Percentiles rank a stretch among this genome's conserved stretches.
Conservation (phyloP, 1,140 invertebrate genomes). For the Andricus grossulariae region DNA sequence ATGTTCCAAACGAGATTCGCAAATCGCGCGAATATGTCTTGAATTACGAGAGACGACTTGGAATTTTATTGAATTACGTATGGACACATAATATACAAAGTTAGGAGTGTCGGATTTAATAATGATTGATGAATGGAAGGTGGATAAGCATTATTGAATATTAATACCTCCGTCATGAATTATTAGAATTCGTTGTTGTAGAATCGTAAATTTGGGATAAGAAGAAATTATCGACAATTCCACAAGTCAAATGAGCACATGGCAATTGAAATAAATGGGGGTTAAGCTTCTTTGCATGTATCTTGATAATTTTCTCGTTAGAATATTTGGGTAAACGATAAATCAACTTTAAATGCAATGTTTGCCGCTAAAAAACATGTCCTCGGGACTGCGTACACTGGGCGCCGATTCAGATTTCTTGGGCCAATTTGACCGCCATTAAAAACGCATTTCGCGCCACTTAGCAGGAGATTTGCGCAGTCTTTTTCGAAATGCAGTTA, state of each 20-base stretch:
- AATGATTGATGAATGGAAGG: neutral
- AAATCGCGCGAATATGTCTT: neutral
- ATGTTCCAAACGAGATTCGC: constrained; percentile 1
- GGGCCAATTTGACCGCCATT: constrained; percentile 36
- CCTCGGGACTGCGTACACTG: neutral
- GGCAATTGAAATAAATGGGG: constrained; percentile 25
- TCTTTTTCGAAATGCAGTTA: neutral
- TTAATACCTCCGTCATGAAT: constrained; percentile 2
- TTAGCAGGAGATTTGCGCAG: constrained; percentile 3
- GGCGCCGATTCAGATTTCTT: neutral
- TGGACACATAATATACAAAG: neutral
- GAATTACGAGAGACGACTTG: neutral
- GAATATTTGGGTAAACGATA: constrained; percentile 20
- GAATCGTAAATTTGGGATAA: constrained; percentile 13
- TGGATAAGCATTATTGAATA: constrained; percentile 1
- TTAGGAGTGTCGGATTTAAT: constrained; percentile 5
- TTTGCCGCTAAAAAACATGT: neutral
- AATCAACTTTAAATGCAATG: neutral
- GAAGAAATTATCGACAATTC: constrained; percentile 10
- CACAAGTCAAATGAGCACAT: constrained; percentile 7
- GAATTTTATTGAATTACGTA: constrained; percentile 19
- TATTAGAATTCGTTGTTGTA: constrained; percentile 11
- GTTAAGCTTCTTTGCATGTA: constrained; percentile 22
- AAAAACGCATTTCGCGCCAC: constrained; percentile 34
- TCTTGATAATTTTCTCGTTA: constrained; percentile 28